phyloP scores from a whole-genome alignment of 1,140 invertebrate species.

The Triops longicaudatus region DNA sequence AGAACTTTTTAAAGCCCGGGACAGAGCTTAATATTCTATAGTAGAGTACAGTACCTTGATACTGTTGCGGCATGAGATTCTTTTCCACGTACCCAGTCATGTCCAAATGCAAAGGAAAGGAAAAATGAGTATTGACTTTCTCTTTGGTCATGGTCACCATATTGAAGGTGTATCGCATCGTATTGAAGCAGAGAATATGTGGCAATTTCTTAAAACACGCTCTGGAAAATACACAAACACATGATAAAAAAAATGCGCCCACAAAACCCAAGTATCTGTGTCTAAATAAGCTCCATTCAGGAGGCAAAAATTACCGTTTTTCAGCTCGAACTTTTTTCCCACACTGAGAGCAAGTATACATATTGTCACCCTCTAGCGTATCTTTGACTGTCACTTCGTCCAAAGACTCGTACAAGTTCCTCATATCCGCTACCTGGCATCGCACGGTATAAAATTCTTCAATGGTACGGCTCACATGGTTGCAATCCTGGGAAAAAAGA shows the following conservation, averaged over 20 bases:
- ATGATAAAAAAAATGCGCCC: no score
- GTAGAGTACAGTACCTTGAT: constrained; percentile 49
- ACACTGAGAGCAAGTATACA: constrained; percentile 94
- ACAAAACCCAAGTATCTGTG: no score
- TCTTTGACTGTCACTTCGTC: constrained; percentile 95
- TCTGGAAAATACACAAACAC: constrained; percentile 43
- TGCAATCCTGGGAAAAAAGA: constrained; percentile 62
- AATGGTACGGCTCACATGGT: constrained; percentile 82
- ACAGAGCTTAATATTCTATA: neutral
- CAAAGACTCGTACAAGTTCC: constrained; percentile 86
- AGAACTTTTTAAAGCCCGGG: constrained; percentile 24
- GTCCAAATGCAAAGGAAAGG: constrained; percentile 84
- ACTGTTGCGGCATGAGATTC: constrained; percentile 79
- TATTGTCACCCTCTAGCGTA: constrained; percentile 91
- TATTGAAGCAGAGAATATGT: constrained; percentile 89
- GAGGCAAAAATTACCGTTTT: constrained; percentile 52
- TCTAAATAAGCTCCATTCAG: no score
- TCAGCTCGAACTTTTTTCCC: constrained; percentile 89
- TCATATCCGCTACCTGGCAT: constrained; percentile 92
- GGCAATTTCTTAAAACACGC: constrained; percentile 92
- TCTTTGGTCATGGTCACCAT: constrained; percentile 96
- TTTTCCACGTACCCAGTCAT: constrained; percentile 93
- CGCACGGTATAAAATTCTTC: constrained; percentile 95
- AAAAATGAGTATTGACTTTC: constrained; percentile 94
- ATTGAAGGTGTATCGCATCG: constrained; percentile 96